Evolutionary conservation across 1,140 invertebrate genomes (phyloP), one percentile per base, ranked within the genome.

Genomic region (Hycleus cichorii): DNA sequence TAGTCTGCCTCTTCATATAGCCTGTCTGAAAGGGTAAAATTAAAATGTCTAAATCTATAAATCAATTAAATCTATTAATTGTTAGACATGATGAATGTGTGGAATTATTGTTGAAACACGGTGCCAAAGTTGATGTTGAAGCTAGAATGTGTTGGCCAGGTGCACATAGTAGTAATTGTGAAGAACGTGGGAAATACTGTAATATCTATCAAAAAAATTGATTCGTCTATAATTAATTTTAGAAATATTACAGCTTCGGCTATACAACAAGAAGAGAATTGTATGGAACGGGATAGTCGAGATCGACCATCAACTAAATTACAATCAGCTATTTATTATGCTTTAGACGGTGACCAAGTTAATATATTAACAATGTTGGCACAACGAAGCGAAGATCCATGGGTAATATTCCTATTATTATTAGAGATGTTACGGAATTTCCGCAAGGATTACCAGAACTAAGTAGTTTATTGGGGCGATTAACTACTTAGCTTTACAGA

Each of bases 291-390:
- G 38, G 72, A 73, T 40, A 55, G 57, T n/a, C 59, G 70, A 18
- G 72, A 73, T 55, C 62, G 71, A 39, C 69, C 77, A 12, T 76
- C 69, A 74, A 84, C 73, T 46, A 85, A 86, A 74, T 69, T 87
- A 27, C 84, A 88, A 65, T 86, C 83, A 71, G 84, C 85, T 4
- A 80, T 87, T 43, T 86, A 81, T 70, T 88, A 87, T 74, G 85
- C 85, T 25, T 83, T 88, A 40, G 84, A 87, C 73, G 84, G 84
- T 18, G 85, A 87, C 74, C 83, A 86, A 73, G 82, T 84, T 26
- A 75, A 77, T 68, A 78, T 80, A 48, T 64, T 88, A 18, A 84
- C 82, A 64, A 75, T 86, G 61, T 73, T 88, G 49, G 77, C 81
- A 11, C 83, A 85, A 63, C 81, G 84, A 67, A 80, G 82, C 61